These are phyloP conservation scores for Crypturellus tataupa DNA, from an alignment of 2,797 vertebrate species.

Conservation along the genomic window DNA sequence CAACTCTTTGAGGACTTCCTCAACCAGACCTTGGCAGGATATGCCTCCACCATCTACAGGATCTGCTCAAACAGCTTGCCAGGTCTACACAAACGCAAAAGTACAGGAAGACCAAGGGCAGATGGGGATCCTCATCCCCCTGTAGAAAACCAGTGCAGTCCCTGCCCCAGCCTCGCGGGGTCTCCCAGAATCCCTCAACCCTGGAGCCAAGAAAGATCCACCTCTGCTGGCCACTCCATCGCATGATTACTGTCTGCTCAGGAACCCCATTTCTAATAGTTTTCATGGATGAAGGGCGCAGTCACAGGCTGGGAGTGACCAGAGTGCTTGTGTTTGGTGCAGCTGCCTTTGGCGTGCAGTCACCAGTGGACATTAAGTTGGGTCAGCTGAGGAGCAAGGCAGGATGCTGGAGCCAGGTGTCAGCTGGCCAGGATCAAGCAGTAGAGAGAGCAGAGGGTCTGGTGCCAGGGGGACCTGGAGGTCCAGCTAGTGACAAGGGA, in stretches of 20 bases:
- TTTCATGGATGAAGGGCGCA: neutral
- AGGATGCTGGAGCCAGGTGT: too few species aligned
- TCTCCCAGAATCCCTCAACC: neutral
- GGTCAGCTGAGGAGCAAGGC: too few species aligned
- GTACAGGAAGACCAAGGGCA: neutral
- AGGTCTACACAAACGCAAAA: neutral
- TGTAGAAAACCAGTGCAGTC: accelerated
- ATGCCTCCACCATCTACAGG: neutral
- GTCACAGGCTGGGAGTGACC: accelerated
- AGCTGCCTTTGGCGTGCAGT: too few species aligned
- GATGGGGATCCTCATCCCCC: accelerated
- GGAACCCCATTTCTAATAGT: neutral
- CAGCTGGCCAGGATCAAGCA: too few species aligned
- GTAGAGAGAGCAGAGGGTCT: too few species aligned
- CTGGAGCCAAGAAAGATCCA: neutral
- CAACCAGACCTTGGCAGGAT: neutral
- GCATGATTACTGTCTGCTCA: neutral
- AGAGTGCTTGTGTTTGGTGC: accelerated
- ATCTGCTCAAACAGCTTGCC: neutral
- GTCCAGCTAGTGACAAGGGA: too few species aligned
- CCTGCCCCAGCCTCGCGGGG: accelerated
- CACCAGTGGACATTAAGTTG: too few species aligned
- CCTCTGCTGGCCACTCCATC: too few species aligned
- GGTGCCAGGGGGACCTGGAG: too few species aligned
- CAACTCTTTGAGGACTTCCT: neutral